Conservation (phyloP, 2,797 vertebrate species). For the Notolepis coatsorum region DNA sequence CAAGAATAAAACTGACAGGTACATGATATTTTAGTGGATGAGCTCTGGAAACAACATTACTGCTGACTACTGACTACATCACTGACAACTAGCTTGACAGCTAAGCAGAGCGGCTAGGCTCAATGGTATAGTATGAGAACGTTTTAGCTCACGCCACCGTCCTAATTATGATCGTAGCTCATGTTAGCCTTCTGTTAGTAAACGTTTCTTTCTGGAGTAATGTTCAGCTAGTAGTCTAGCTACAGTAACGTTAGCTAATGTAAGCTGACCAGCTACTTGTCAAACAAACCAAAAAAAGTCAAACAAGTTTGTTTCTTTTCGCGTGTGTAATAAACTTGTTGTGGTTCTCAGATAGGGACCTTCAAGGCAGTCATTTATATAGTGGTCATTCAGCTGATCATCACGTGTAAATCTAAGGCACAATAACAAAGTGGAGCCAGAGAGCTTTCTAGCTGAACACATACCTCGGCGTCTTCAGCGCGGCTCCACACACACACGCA, state of each 20-base stretch:
- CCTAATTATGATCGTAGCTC: background rate
- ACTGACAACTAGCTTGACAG: too few relatives aligned
- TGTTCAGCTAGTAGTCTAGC: slow-evolving; percentile 29
- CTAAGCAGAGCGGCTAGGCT: slow-evolving; percentile 6
- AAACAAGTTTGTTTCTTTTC: slow-evolving; percentile 52
- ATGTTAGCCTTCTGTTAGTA: slow-evolving; percentile 12
- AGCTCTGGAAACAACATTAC: too few relatives aligned
- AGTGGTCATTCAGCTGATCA: background rate
- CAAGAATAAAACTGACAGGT: too few relatives aligned
- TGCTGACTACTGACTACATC: too few relatives aligned
- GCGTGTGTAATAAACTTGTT: background rate
- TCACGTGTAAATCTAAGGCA: slow-evolving; percentile 37
- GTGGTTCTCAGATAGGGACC: background rate
- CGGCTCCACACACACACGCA: slow-evolving; percentile 44
- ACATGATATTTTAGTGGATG: too few relatives aligned
- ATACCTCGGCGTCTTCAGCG: slow-evolving; percentile 57
- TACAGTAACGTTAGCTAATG: slow-evolving; percentile 52
- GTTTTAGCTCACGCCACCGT: background rate
- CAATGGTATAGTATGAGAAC: background rate
- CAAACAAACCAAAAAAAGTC: slow-evolving; percentile 38
- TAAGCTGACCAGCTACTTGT: slow-evolving; percentile 33
- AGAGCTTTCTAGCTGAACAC: slow-evolving; percentile 34
- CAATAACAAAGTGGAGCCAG: slow-evolving; percentile 33
- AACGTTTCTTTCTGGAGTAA: slow-evolving; percentile 43
- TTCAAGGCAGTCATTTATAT: too few relatives aligned